Conservation (phyloP, 1,140 invertebrate species). For the Atta cephalotes region DNA sequence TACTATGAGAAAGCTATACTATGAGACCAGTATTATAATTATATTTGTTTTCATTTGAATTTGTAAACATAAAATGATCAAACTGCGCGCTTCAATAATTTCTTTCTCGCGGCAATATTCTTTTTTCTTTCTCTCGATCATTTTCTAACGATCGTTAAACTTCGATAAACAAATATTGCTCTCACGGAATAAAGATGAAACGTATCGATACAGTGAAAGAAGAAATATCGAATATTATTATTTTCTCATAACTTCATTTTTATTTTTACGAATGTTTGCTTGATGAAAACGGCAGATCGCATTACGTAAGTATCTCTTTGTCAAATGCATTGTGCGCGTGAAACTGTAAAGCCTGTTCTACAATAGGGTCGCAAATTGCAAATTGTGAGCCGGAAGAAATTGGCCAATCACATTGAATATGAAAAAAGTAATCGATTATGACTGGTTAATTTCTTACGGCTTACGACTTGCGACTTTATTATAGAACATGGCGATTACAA, state of each 20-base stretch:
- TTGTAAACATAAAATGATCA: background rate
- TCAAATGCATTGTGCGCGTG: conserved; percentile 61
- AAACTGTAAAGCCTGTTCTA: conserved; percentile 19
- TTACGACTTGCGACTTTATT: too few species aligned
- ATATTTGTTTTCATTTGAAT: background rate
- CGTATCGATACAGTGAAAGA: background rate
- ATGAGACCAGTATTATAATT: background rate
- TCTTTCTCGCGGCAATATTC: background rate
- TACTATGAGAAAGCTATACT: too few species aligned
- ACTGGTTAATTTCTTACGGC: too few species aligned
- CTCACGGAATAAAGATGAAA: background rate
- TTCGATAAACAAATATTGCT: conserved; percentile 1
- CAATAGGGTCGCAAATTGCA: too few species aligned
- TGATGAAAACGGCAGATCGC: background rate
- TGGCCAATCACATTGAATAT: too few species aligned
- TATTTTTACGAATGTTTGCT: background rate
- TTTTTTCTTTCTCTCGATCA: background rate
- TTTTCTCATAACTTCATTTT: background rate
- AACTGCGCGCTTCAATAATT: background rate
- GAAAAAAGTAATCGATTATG: too few species aligned
- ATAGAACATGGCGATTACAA: conserved; percentile 42
- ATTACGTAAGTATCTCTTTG: conserved; percentile 55
- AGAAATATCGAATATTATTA: background rate
- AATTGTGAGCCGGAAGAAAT: too few species aligned
- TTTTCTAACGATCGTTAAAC: background rate